phyloP scores from a whole-genome alignment of 2,888 invertebrate genomes.

The Spodoptera littoralis region DNA sequence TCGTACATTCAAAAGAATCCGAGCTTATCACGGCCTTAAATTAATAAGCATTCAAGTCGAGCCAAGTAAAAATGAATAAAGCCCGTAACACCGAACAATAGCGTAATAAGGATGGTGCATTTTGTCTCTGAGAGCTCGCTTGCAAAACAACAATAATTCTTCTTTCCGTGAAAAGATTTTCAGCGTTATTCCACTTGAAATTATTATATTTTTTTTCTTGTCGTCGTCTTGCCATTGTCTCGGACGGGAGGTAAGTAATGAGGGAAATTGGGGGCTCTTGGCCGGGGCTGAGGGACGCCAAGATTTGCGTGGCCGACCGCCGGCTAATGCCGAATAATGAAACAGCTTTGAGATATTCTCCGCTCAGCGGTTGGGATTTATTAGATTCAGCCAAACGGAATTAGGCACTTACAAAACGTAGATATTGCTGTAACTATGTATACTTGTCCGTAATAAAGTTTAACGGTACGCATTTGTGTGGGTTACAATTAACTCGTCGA shows the following conservation, averaged over 20 bases:
- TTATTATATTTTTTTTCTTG: conserved; percentile 88
- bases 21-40: conserved; percentile 88
- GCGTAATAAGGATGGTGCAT: conserved; percentile 88
- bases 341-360: conserved; percentile 84
- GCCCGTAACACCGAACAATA: conserved; percentile 88
- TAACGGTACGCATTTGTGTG: conserved; percentile 35
- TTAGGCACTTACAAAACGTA: conserved; percentile 71
- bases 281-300: conserved; percentile 78
- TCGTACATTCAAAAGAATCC: conserved; percentile 87
- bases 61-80: conserved; percentile 89
- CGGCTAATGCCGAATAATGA: conserved; percentile 87
- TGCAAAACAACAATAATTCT: conserved; percentile 89
- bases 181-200: conserved; percentile 89
- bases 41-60: conserved; percentile 89
- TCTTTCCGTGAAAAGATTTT: conserved; percentile 88
- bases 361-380: conserved; percentile 81
- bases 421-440: conserved; percentile 57
- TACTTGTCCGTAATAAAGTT: conserved; percentile 54
- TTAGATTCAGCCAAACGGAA: conserved; percentile 83
- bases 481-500: conserved; percentile 43
- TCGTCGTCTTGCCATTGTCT: conserved; percentile 88
- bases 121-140: conserved; percentile 88
- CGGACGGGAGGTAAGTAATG: conserved; percentile 88
- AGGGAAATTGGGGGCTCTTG: conserved; percentile 87
- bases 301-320: conserved; percentile 87